Conservation (phyloP, 2,113 vertebrate genomes). For the Poecilia latipinna region DNA sequence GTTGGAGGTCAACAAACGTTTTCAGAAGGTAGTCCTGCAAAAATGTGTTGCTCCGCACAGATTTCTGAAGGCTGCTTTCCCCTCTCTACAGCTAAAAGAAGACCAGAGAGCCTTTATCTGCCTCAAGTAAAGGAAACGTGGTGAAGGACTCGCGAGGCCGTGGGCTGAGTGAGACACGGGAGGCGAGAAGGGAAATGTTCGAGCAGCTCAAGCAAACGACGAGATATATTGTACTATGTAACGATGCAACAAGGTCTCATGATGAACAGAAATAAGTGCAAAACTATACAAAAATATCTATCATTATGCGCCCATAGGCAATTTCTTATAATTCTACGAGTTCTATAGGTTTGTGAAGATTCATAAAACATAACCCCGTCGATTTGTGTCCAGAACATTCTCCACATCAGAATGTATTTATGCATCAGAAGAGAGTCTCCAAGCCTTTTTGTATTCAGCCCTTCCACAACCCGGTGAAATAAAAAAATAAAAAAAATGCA, state of each 20-base stretch:
- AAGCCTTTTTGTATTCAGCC: no score
- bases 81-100: background rate
- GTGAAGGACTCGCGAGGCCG: slow-evolving; percentile 1
- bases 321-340: no score
- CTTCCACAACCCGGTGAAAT: no score
- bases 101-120: slow-evolving; percentile 24
- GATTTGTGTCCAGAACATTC: no score
- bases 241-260: background rate
- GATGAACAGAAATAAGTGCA: no score
- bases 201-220: background rate
- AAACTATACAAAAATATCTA: no score
- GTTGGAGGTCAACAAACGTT: slow-evolving; percentile 8
- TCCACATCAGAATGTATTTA: no score
- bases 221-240: background rate
- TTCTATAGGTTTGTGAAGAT: no score
- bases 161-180: background rate
- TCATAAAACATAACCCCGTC: no score
- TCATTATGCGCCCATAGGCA: no score
- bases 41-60: background rate
- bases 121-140: background rate
- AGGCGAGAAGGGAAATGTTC: background rate
- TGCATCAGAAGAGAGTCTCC: no score
- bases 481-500: no score
- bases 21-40: background rate
- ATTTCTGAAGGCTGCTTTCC: background rate